Evolutionary conservation across 2,888 invertebrate genomes (phyloP), one percentile per base, ranked within the genome.

Genomic region (Eueremaeus valkanovi): DNA sequence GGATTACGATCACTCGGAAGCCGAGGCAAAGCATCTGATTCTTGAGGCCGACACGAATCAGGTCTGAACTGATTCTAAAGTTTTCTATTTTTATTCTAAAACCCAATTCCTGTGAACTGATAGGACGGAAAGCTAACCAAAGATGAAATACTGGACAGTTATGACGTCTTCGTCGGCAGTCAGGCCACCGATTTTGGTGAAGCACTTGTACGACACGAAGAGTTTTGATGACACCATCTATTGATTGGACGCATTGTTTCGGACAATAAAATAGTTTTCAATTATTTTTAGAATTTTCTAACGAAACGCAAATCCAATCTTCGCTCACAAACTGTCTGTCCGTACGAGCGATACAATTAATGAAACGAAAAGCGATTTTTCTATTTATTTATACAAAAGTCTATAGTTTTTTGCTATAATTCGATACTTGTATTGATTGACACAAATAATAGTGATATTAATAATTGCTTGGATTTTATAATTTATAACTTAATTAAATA

Each of bases 181-280:
- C 98, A 99, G 84, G 98, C 96, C 0, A 99, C 98, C 0, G 98
- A 99, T 85, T 99, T 97, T 83, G 98, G 99, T 0, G 96, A 98
- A 83, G 96, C 96, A 8, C 86, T 99, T 21, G 89, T 90, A 0
- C 88, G 94, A 80, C 99, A 99, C 82, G 98, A 98, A 82, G 97
- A 97, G 85, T 96, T 97, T 85, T 97, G 89, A 83, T 75, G 45
- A 55, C 36, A 77, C 24, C n/a, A 21, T 55, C 8, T 24, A 18
- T 55, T 55, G 8, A 18, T 45, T 45, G 8, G 40, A 40, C 40
- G 11, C 18, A n/a, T 45, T 45, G 42, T 21, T n/a, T 55, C 55
- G 18, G n/a, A 49, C 49, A 49, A 49, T 49, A 13, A n/a, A 49
- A 21, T 55, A 16, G 42, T 45, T 45, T 40, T 45, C 42, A 11